phyloP scores from a whole-genome alignment of 2,888 invertebrate species.

The Baccha elongata region DNA sequence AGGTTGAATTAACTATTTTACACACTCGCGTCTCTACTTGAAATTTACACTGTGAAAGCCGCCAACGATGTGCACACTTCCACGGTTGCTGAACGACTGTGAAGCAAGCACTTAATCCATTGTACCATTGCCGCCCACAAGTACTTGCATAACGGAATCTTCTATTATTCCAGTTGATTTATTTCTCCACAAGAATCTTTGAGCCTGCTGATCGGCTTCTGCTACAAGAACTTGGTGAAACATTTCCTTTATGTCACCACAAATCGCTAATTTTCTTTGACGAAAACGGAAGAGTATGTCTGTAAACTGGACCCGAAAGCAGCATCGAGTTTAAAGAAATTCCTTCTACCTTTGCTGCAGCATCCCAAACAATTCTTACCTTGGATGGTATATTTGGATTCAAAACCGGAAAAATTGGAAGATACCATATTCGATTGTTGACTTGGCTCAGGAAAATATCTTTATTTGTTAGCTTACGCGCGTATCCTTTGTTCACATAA shows the following conservation, averaged over 20 bases:
- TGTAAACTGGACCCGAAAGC: slow-evolving; percentile 77
- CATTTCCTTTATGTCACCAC: too few relatives aligned
- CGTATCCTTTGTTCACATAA: slow-evolving; percentile 66
- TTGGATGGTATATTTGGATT: slow-evolving; percentile 75
- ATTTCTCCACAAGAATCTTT: slow-evolving; percentile 65
- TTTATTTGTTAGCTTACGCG: slow-evolving; percentile 43
- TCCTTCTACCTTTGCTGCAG: slow-evolving; percentile 76
- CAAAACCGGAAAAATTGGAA: too few relatives aligned
- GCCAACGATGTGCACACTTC: too few relatives aligned
- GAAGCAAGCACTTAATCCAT: too few relatives aligned
- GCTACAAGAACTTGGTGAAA: slow-evolving; percentile 47
- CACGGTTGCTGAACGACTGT: too few relatives aligned
- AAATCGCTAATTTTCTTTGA: too few relatives aligned
- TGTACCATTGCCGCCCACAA: too few relatives aligned
- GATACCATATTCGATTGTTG: too few relatives aligned
- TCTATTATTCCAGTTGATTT: slow-evolving; percentile 21
- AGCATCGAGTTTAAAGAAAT: slow-evolving; percentile 76
- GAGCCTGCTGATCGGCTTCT: slow-evolving; percentile 53
- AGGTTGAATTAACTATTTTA: too few relatives aligned
- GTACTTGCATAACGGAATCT: slow-evolving; percentile 66
- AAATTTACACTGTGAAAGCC: too few relatives aligned
- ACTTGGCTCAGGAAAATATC: slow-evolving; percentile 25
- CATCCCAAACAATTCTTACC: slow-evolving; percentile 77
- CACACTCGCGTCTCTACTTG: too few relatives aligned
- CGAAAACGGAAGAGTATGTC: slow-evolving; percentile 19